phyloP scores from a whole-genome alignment of 2,113 vertebrate genomes.

The Aspiorhynchus laticeps region DNA sequence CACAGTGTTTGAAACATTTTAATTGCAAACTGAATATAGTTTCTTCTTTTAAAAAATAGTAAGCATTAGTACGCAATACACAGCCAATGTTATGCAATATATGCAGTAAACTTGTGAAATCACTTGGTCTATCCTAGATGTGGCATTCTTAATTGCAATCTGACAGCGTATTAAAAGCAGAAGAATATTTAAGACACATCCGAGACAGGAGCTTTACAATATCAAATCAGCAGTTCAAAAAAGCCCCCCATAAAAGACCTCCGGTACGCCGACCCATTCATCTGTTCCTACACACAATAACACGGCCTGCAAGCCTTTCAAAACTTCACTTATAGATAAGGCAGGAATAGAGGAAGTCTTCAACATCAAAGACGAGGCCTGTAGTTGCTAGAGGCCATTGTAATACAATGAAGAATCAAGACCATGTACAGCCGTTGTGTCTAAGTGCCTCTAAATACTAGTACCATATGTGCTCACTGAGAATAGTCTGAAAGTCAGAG shows the following conservation, averaged over 20 bases:
- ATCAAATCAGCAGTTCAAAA: constrained; percentile 11
- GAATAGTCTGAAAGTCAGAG: constrained; percentile 77
- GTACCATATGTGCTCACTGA: constrained; percentile 92
- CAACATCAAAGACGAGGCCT: constrained; percentile 84
- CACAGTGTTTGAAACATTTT: no score
- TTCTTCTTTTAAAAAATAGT: neutral
- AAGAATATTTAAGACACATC: neutral
- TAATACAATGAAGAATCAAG: constrained; percentile 90
- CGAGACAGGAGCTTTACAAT: constrained; percentile 5
- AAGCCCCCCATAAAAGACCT: constrained; percentile 6
- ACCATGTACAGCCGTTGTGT: constrained; percentile 81
- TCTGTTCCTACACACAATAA: constrained; percentile 44
- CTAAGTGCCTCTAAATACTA: constrained; percentile 85
- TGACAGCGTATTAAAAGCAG: neutral
- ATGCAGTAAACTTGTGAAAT: neutral
- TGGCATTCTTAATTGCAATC: neutral
- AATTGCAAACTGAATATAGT: neutral
- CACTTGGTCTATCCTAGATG: neutral
- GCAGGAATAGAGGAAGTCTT: constrained; percentile 83
- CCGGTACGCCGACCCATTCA: neutral
- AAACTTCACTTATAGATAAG: constrained; percentile 46
- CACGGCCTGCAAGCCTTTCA: constrained; percentile 33
- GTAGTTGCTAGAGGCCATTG: constrained; percentile 86
- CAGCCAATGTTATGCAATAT: neutral
- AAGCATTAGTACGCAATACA: neutral